Conservation (phyloP, 1,140 invertebrate species). For the Temnothorax curvispinosus region DNA sequence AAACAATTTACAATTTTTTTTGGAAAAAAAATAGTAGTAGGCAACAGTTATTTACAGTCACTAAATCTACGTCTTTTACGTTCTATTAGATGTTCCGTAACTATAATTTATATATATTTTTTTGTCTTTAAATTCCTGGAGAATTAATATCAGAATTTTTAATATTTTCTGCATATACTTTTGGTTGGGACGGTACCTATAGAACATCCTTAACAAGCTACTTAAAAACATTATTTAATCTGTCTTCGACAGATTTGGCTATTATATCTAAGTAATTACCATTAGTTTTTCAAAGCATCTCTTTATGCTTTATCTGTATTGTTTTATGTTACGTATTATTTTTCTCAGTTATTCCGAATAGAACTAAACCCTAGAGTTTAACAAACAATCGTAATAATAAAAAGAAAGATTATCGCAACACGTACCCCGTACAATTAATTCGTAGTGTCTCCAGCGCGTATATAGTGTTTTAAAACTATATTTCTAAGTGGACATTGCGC, state of each 20-base stretch:
- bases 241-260: neutral
- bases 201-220: too few relatives aligned
- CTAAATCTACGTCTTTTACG: too few relatives aligned
- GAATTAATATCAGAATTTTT: too few relatives aligned
- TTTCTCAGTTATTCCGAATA: neutral
- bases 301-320: neutral
- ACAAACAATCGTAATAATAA: neutral
- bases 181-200: too few relatives aligned
- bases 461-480: neutral
- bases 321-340: neutral
- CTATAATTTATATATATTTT: too few relatives aligned
- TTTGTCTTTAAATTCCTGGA: too few relatives aligned
- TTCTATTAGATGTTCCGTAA: too few relatives aligned
- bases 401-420: neutral
- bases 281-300: neutral
- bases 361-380: neutral
- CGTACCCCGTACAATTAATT: neutral
- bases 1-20: too few relatives aligned
- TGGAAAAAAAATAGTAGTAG: too few relatives aligned
- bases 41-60: too few relatives aligned
- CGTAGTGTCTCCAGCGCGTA: too few relatives aligned
- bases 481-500: neutral
- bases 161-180: too few relatives aligned
- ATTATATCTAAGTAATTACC: neutral
- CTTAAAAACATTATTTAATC: neutral